Evolutionary conservation across 1,140 invertebrate genomes (phyloP).

Genomic region (Diorhabda elongata): DNA sequence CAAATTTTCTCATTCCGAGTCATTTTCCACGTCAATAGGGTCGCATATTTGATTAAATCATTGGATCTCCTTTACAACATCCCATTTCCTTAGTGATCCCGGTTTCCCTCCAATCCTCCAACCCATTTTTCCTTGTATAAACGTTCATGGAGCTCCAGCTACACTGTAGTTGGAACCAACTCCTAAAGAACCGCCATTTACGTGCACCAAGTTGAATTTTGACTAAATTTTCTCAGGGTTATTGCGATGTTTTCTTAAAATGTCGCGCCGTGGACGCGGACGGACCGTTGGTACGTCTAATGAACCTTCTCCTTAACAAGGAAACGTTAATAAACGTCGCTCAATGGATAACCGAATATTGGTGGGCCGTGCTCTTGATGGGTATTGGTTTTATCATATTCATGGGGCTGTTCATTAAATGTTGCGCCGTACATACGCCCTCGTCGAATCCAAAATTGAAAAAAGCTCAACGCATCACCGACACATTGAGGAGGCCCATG

Average conservation of each 20-base stretch:
- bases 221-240: constrained; percentile 62
- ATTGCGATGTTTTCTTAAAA: constrained; percentile 98
- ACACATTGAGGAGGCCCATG: constrained; percentile 83
- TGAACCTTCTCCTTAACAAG: constrained; percentile 92
- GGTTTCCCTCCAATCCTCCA: too few species aligned
- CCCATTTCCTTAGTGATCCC: too few species aligned
- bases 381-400: constrained; percentile 87
- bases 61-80: too few species aligned
- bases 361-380: constrained; percentile 95
- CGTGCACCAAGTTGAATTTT: neutral
- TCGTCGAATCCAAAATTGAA: constrained; percentile 93
- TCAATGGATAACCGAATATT: constrained; percentile 89
- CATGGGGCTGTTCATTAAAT: constrained; percentile 99
- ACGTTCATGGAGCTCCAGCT: too few species aligned
- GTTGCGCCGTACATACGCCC: constrained; percentile 98
- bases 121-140: too few species aligned
- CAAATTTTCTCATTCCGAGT: too few species aligned
- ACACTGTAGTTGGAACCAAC: too few species aligned
- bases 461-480: constrained; percentile 77
- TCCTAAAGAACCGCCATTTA: too few species aligned
- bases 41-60: too few species aligned
- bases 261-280: constrained; percentile 97
- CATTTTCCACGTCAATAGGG: too few species aligned
- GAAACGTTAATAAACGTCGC: constrained; percentile 82
- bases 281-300: constrained; percentile 91